A percentile compares a stretch with the other conserved stretches of the same genome.
These are phyloP conservation scores for Fratercula arctica DNA, from an alignment of 2,797 vertebrate species.

Conservation along the genomic window DNA sequence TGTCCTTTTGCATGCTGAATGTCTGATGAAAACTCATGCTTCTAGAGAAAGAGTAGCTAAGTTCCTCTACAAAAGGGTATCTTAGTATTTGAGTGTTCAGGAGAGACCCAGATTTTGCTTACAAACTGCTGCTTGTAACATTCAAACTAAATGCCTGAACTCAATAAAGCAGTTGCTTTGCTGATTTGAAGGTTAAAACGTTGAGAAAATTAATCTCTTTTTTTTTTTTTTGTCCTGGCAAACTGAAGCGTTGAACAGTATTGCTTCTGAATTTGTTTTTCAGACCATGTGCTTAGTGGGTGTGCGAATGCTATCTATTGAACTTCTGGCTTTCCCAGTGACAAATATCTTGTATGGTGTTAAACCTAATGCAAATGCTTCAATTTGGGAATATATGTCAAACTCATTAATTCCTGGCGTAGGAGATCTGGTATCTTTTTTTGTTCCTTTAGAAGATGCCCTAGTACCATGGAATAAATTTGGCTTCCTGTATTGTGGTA, in stretches of 20 bases:
- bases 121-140: not conserved
- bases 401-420: not conserved
- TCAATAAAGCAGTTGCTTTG: not conserved
- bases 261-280: constrained; percentile 16
- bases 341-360: constrained; percentile 3
- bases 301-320: not conserved
- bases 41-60: not conserved
- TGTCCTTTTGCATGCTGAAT: not conserved
- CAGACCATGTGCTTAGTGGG: constrained; percentile 46
- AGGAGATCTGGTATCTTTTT: not conserved
- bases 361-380: not conserved
- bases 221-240: not conserved
- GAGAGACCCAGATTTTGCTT: not conserved
- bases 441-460: not conserved
- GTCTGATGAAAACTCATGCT: not conserved
- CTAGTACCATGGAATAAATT: not conserved
- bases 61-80: not conserved
- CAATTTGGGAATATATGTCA: not conserved
- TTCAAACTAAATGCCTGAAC: not conserved
- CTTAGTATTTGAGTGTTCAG: not conserved
- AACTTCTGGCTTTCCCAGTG: constrained; percentile 16
- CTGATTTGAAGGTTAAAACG: constrained; percentile 10
- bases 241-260: not conserved
- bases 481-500: not conserved
- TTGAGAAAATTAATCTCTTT: not conserved